Conservation (phyloP, 2,888 invertebrate species). For the Latrodectus elegans region DNA sequence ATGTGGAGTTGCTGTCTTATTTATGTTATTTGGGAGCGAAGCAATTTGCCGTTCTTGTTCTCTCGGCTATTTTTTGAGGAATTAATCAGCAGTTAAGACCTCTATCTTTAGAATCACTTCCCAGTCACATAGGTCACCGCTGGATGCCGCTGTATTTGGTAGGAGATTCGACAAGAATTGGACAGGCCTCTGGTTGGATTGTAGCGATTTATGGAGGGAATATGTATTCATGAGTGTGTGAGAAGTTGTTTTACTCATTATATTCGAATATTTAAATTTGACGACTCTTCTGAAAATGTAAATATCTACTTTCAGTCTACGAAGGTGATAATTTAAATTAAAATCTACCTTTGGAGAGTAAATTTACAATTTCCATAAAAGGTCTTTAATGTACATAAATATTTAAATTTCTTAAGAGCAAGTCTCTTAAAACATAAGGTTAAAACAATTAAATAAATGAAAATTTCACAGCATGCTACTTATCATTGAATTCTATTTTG, state of each 20-base stretch:
- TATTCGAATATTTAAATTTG: background rate
- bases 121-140: conserved; percentile 46
- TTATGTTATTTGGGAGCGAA: conserved; percentile 46
- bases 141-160: conserved; percentile 16
- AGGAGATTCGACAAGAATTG: conserved; percentile 32
- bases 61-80: conserved; percentile 55
- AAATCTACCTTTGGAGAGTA: too few species aligned
- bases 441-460: too few species aligned
- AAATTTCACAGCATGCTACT: too few species aligned
- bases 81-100: conserved; percentile 54
- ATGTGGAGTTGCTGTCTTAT: conserved; percentile 45
- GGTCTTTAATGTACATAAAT: too few species aligned
- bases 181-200: conserved; percentile 13
- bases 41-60: conserved; percentile 64
- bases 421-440: too few species aligned
- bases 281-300: background rate
- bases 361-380: too few species aligned
- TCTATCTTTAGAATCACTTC: conserved; percentile 25
- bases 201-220: conserved; percentile 19
- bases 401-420: too few species aligned
- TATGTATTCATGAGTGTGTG: conserved; percentile 43
- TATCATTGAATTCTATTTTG: too few species aligned
- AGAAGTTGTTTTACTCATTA: background rate
- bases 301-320: background rate
- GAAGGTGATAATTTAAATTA: too few species aligned